Evolutionary conservation across 2,113 vertebrate species (phyloP), one percentile per base, ranked within the genome.

Genomic region (Aythya baeri): DNA sequence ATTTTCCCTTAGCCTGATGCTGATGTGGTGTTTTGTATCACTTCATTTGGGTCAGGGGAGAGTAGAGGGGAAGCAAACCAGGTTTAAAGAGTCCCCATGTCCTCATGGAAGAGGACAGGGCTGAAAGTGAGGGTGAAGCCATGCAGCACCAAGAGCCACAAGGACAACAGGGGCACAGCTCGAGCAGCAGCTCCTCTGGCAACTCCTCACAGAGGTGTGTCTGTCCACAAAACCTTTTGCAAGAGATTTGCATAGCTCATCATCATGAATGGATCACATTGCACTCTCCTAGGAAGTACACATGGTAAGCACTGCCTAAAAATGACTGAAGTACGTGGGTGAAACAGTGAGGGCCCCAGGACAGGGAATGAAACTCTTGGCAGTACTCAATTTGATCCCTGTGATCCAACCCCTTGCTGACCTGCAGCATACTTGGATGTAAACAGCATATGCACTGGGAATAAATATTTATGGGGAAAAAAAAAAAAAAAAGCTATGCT

Each of bases 391-490:
- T 32, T 22, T 2, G 2, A 94, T 36, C 74, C 1, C 3, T 3
- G 1, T 94, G 92, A 95, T 44, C 61, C 78, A 67, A 86, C 75
- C 49, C 44, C 66, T 61, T 79, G 80, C 65, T 90, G 91, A 80
- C 52, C 27, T 1, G 77, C 74, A 89, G 72, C 43, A 10, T 65
- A 88, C 57, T 81, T 38, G 70, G 72, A 89, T 92, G 67, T 70
- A 96, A 94, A 93, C 50, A 95, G 41, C 75, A 70, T 62, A 82
- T 59, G 66, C 18, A 62, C 62, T 55, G 74, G 77, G 81, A 94
- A 94, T 89, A 96, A 94, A 96, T 94, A 87, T 91, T 93, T 89
- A 77, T 3, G 3, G 41, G 41, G 5, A 41, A 50, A 82, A 38
- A 38, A 38, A 38, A 38, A 93, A 73, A 23, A 0, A 0, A 44